Base-by-base conservation (phyloP, 2,888 invertebrate genomes). In the Nasonia oneida region DNA sequence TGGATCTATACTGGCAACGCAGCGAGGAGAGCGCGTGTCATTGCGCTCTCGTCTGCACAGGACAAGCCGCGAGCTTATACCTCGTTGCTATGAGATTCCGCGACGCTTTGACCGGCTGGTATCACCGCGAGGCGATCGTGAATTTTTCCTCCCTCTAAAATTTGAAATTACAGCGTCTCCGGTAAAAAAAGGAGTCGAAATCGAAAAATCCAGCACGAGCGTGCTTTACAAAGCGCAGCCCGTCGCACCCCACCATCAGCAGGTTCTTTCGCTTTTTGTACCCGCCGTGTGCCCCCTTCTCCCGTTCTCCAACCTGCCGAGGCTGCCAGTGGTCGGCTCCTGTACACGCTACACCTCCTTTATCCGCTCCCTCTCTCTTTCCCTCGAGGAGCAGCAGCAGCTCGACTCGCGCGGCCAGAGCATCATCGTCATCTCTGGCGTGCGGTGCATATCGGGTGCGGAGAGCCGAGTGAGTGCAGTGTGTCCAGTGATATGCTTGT, bases 351-450 rank as follows among this genome's bases (percentile, higher is more conserved):
- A 61, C 57, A 29, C 73, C 53, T 47, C 37, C 64, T 70, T 71
- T 50, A 47, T 77, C 42, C 64, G 15, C 75, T 53, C 47, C 47
- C 47, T 75, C 47, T 75, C 47, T 75, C 29, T 75, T 47, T 64
- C 53, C 71, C 29, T 64, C 77, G 18, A 14, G 42, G 10, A n/a
- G 29, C 29, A 47, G 47, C 47, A 47, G 42, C 39, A 29, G 23
- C 29, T 47, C n/a, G 23, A 29, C 39, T 74, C 71, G 79, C 47
- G 23, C 71, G 37, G 39, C n/a, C 84, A 80, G 83, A 83, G 53
- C 71, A 42, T 83, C 77, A 29, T 73, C 77, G 77, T 77, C 57
- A 78, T 83, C 83, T 73, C 77, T 37, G 53, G 73, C 39, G 71
- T 18, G 61, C 5, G 57, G 57, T 61, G 57, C 57, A 61, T 61